Evolutionary conservation across 2,113 vertebrate genomes (phyloP), one percentile per base, ranked within the genome.

Genomic region (Saccopteryx leptura): DNA sequence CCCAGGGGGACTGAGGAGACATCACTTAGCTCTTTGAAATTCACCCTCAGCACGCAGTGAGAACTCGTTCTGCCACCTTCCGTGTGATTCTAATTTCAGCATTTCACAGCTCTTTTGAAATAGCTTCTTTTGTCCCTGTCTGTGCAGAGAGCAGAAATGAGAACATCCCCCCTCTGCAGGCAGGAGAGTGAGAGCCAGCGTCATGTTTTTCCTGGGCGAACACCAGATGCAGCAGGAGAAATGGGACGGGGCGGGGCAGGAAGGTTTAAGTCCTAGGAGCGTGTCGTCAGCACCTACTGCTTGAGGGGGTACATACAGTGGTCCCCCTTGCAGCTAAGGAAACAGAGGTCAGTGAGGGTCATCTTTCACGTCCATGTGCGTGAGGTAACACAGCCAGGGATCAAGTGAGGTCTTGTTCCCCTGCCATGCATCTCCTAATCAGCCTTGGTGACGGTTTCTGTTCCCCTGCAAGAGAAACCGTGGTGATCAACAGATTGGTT

Each of bases 101-200:
- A 68, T 94, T 91, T 97, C 86, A 71, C 93, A 96, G 95, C 91
- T 91, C 86, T 90, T 95, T 60, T 88, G 93, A 63, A 14, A 63
- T 95, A 93, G 96, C 96, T 74, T 97, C 89, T 83, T 78, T 58
- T 61, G 72, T 94, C 60, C 95, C 76, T 18, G 87, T 96, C 93
- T 97, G 86, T 58, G 63, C 79, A 24, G 10, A 6, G 78, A 93
- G 54, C 90, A 94, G 93, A 89, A 93, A 46, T 61, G 23, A 86
- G 84, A 58, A 58, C 21, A 76, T 91, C 46, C 74, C 90, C 65
- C 54, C n/a, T 52, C 1, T 4, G n/a, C 46, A 83, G 83, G 87
- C 87, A 97, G 74, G 91, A 79, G 2, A 66, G 90, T 48, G 91
- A 91, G 66, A 18, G 88, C 71, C 9, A 11, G 28, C 56, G n/a